Percentiles rank a stretch among this genome's conserved stretches.
phyloP scores from a whole-genome alignment of 2,113 vertebrate species.

The Syngnathus typhle region DNA sequence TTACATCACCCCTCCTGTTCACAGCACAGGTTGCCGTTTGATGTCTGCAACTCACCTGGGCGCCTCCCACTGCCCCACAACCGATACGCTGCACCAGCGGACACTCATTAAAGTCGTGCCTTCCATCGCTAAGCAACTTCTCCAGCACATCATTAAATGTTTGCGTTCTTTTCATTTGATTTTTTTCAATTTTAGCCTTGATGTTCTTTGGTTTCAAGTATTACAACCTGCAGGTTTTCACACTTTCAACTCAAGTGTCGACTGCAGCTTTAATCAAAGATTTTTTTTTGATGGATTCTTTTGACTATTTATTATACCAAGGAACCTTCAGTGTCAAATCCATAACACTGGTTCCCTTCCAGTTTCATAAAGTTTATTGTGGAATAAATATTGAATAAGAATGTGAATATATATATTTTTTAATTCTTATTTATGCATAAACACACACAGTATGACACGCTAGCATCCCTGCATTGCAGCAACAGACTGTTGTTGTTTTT shows the following conservation, averaged over 20 bases:
- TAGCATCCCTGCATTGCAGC: slow-evolving; percentile 48
- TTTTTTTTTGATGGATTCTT: background rate
- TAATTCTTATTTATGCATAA: background rate
- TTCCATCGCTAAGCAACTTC: slow-evolving; percentile 26
- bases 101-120: slow-evolving; percentile 43
- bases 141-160: background rate
- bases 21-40: slow-evolving; percentile 48
- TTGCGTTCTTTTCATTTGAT: background rate
- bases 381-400: background rate
- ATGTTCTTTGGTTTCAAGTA: background rate
- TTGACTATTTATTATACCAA: background rate
- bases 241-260: background rate
- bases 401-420: background rate
- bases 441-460: slow-evolving; percentile 14
- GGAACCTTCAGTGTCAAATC: background rate
- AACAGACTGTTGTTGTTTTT: slow-evolving; percentile 17
- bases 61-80: slow-evolving; percentile 30
- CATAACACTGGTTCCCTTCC: background rate
- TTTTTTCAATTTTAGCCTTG: background rate
- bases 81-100: slow-evolving; percentile 33
- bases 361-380: background rate
- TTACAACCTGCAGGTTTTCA: background rate
- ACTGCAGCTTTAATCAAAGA: background rate
- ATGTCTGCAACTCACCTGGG: slow-evolving; percentile 33
- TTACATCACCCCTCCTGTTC: slow-evolving; percentile 15